A percentile compares a stretch with the other conserved stretches of the same genome.
phyloP scores from a whole-genome alignment of 35 echinoderm and acorn worm species.

The Stichopus chloronotus region DNA sequence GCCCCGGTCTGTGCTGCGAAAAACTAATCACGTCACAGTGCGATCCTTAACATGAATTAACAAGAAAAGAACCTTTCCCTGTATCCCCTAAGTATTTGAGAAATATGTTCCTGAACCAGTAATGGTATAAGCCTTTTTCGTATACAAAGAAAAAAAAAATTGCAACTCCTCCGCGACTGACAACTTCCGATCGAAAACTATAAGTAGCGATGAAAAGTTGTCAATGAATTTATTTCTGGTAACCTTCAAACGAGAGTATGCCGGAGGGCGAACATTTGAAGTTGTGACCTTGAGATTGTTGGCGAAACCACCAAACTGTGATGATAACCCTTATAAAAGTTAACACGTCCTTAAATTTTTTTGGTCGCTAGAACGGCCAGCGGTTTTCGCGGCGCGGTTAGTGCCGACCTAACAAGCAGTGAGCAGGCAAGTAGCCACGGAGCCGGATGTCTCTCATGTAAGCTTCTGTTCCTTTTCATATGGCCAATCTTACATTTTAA shows the following conservation, averaged over 20 bases:
- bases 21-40: too few species aligned
- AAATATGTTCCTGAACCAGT: too few species aligned
- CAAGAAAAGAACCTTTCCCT: too few species aligned
- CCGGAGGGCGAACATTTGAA: background rate
- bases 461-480: too few species aligned
- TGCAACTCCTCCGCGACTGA: background rate
- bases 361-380: background rate
- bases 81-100: too few species aligned
- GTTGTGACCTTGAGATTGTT: background rate
- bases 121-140: too few species aligned
- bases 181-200: background rate
- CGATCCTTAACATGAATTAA: too few species aligned
- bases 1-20: too few species aligned
- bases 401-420: background rate
- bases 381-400: background rate
- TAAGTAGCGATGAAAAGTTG: background rate
- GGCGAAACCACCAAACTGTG: background rate
- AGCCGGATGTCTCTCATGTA: background rate
- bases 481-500: too few species aligned
- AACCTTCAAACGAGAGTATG: background rate
- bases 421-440: too few species aligned
- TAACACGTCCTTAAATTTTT: background rate
- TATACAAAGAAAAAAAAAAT: too few species aligned
- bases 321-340: background rate
- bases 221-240: background rate